phyloP scores from a whole-genome alignment of 2,888 invertebrate species.

The Trachelus troglodyta region DNA sequence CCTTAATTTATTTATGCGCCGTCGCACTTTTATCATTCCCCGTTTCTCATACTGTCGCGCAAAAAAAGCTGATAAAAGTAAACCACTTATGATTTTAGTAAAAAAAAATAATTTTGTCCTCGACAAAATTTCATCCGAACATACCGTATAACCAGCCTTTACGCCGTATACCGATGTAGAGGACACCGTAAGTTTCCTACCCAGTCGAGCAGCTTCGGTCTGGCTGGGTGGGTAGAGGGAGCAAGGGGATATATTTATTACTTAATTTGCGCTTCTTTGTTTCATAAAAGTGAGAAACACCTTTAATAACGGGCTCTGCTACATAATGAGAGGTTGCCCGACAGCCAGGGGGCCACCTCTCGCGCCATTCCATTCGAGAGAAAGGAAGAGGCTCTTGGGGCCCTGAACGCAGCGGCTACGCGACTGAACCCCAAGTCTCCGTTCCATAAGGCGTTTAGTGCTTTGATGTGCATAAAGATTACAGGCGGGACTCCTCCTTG shows the following conservation, averaged over 20 bases:
- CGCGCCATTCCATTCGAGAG: slow-evolving; percentile 24
- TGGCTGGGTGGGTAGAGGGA: not conserved
- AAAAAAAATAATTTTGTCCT: not conserved
- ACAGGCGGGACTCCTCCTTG: not conserved
- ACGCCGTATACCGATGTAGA: not conserved
- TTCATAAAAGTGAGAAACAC: slow-evolving; percentile 64
- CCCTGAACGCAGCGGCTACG: not conserved
- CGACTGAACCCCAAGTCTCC: not conserved
- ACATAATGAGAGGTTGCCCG: slow-evolving; percentile 56
- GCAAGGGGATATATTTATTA: slow-evolving; percentile 50
- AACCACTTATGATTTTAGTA: not conserved
- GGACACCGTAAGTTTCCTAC: not conserved
- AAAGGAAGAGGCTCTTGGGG: slow-evolving; percentile 3
- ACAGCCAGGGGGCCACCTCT: slow-evolving; percentile 31
- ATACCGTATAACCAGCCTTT: not conserved
- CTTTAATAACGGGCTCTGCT: slow-evolving; percentile 56
- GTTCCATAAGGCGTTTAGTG: not conserved
- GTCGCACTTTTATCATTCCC: slow-evolving; percentile 21
- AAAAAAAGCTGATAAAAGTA: not conserved
- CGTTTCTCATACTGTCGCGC: not conserved
- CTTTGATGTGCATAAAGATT: not conserved
- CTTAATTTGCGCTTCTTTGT: slow-evolving; percentile 63
- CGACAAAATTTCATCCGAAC: not conserved
- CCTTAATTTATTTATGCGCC: slow-evolving; percentile 47
- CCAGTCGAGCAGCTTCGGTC: not conserved